Evolutionary conservation across 1,140 invertebrate genomes (phyloP), one percentile per base, ranked within the genome.

Genomic region (Mesaphorura yosii): DNA sequence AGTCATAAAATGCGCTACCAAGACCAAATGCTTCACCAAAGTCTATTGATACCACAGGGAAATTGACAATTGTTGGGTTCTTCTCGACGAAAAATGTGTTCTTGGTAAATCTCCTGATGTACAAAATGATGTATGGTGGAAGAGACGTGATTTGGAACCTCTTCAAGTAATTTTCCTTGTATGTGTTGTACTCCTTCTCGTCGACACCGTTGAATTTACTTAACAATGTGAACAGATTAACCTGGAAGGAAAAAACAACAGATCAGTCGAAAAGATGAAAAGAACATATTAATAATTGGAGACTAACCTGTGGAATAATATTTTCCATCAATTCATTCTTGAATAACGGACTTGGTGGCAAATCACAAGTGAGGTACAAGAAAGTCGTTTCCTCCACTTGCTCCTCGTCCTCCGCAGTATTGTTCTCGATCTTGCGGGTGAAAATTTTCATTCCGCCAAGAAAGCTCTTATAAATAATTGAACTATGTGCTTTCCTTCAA

Each of bases 41-140:
- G 73, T 99, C 95, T 52, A 81, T 84, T 83, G 74, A 94, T 88
- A 90, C 94, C 38, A 98, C 89, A 5, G 95, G 94, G 69, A 99
- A 99, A 72, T 98, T 99, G 0, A 99, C 94, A 68, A 99, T 98
- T 0, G 96, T 98, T 10, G 92, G 92, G 77, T 99, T 99, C 71
- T 99, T 99, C 68, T 99, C 96, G 14, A 94, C 78, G 66, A 95
- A 97, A 72, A 98, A 98, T 26, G 91, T 95, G 69, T 98, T 99
- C 71, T 94, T 98, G 2, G 92, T 97, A 69, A 99, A 98, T 60
- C 96, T 78, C 75, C 84, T 70, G 31, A 98, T 93, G 62, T 94
- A 97, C 45, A 98, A 71, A 64, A 99, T 97, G 15, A 99, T 77
- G 72, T 92, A 98, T n/a, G 90, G 90, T 12, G 95, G 95, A 41